Conservation (phyloP, 1,140 invertebrate species). For the Sweltsa coloradensis region DNA sequence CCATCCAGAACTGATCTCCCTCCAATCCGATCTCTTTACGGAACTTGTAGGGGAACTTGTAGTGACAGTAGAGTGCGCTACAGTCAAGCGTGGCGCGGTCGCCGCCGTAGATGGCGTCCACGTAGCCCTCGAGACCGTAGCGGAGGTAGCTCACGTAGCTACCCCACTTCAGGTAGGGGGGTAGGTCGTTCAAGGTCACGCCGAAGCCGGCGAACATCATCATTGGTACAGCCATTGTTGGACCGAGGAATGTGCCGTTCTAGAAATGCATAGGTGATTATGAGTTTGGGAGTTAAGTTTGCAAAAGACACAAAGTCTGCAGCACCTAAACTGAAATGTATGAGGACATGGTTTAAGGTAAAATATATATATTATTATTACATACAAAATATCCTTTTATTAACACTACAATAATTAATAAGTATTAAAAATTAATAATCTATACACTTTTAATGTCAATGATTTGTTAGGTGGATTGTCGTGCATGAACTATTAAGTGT, state of each 20-base stretch:
- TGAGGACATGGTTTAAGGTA: too few relatives aligned
- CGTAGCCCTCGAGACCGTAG: conserved; percentile 74
- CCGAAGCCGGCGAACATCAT: conserved; percentile 84
- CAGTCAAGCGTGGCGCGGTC: conserved; percentile 51
- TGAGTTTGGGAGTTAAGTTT: too few relatives aligned
- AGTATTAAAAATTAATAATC: too few relatives aligned
- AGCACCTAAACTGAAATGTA: too few relatives aligned
- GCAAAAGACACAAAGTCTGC: too few relatives aligned
- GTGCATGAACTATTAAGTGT: too few relatives aligned
- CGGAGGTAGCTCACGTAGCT: conserved; percentile 77
- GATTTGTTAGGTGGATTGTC: too few relatives aligned
- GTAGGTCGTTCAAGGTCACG: conserved; percentile 60
- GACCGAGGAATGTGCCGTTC: conserved; percentile 73
- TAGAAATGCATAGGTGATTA: too few relatives aligned
- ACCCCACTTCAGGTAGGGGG: conserved; percentile 72
- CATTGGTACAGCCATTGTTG: conserved; percentile 62
- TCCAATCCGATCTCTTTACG: conserved; percentile 67
- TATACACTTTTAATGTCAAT: too few relatives aligned
- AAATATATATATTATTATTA: too few relatives aligned
- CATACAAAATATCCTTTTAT: too few relatives aligned
- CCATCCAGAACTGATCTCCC: conserved; percentile 70
- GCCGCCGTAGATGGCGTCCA: conserved; percentile 71
- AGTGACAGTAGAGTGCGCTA: conserved; percentile 60
- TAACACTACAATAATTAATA: too few relatives aligned
- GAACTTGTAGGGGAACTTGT: conserved; percentile 59